phyloP scores from a whole-genome alignment of 2,888 invertebrate species.

The Apomyelois bistriatella region DNA sequence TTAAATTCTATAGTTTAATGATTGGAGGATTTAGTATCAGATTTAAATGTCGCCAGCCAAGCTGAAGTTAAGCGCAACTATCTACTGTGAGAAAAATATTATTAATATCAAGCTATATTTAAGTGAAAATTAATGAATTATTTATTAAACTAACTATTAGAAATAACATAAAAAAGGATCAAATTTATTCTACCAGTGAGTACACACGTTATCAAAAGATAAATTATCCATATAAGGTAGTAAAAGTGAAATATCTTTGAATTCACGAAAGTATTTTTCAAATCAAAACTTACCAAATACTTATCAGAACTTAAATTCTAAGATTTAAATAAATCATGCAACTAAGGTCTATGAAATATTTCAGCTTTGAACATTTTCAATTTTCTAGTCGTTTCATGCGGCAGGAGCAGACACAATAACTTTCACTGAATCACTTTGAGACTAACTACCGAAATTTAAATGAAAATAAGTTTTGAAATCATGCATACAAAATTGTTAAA shows the following conservation, averaged over 20 bases:
- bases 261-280: no score
- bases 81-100: conserved; percentile 6
- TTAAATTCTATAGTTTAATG: background rate
- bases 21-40: conserved; percentile 27
- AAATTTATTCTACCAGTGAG: no score
- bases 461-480: background rate
- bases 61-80: conserved; percentile 36
- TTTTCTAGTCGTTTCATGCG: background rate
- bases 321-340: background rate
- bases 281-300: background rate
- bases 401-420: background rate
- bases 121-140: background rate
- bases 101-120: background rate
- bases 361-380: background rate
- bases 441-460: background rate
- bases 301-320: background rate
- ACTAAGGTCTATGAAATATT: background rate
- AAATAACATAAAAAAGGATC: background rate
- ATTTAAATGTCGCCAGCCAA: conserved; percentile 47
- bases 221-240: no score
- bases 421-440: no score
- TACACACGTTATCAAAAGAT: no score
- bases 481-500: background rate
- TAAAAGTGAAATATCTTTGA: no score
- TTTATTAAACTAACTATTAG: background rate